These are phyloP conservation scores for Cephus pygmeus DNA, from an alignment of 2,888 invertebrate genomes.

Conservation along the genomic window DNA sequence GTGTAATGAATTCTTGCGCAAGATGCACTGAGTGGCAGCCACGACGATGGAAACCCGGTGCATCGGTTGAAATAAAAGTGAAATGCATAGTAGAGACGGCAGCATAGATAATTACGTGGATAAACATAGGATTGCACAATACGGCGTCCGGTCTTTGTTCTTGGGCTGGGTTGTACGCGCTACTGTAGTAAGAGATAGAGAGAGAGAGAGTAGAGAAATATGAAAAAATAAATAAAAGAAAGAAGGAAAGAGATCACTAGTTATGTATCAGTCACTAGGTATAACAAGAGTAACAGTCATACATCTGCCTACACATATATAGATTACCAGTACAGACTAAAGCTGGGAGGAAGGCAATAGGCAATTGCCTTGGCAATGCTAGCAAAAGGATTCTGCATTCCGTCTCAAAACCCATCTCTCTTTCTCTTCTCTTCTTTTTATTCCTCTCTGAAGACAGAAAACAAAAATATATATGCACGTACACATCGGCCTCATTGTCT, in stretches of 20 bases:
- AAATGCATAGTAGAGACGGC: constrained; percentile 44
- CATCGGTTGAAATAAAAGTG: constrained; percentile 51
- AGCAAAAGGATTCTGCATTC: constrained; percentile 29
- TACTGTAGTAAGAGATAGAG: not conserved
- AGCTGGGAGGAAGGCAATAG: not conserved
- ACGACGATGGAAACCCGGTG: constrained; percentile 4
- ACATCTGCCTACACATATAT: no score
- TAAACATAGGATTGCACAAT: constrained; percentile 54
- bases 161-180: constrained; percentile 14
- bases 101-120: constrained; percentile 53
- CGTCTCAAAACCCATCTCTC: constrained; percentile 11
- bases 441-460: not conserved
- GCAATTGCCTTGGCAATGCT: constrained; percentile 42
- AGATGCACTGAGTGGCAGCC: not conserved
- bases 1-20: not conserved
- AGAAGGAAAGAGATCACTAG: no score
- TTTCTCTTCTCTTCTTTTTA: not conserved
- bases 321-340: not conserved
- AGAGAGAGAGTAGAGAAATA: not conserved
- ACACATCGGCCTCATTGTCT: constrained; percentile 8
- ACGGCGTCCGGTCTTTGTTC: constrained; percentile 54
- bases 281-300: not conserved
- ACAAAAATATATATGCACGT: constrained; percentile 1
- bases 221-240: no score
- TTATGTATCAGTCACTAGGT: not conserved